Conservation (phyloP, 2,797 vertebrate species). For the Geotrypetes seraphini region DNA sequence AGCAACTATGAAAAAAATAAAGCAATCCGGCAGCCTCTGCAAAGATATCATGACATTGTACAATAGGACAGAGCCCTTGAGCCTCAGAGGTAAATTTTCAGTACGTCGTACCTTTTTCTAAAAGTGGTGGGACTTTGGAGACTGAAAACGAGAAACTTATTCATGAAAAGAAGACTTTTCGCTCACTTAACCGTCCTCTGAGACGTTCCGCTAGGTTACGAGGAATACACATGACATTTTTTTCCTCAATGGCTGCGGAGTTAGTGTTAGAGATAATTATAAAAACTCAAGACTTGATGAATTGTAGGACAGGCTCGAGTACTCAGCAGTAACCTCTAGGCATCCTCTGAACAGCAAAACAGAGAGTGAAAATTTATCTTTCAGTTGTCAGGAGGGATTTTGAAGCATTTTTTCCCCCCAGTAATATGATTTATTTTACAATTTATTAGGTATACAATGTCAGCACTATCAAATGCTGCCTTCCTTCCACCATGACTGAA, state of each 20-base stretch:
- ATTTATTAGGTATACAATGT: constrained; percentile 51
- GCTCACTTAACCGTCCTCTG: not conserved
- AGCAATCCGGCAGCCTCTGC: too few relatives aligned
- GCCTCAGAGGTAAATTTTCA: too few relatives aligned
- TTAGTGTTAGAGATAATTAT: constrained; percentile 26
- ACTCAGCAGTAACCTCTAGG: constrained; percentile 65
- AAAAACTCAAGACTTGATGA: constrained; percentile 51
- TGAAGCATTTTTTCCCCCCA: constrained; percentile 41
- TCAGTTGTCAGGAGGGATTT: constrained; percentile 59
- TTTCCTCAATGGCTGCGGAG: not conserved
- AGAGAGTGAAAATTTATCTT: constrained; percentile 56
- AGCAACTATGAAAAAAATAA: too few relatives aligned
- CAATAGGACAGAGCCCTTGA: too few relatives aligned
- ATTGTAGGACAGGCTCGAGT: constrained; percentile 56
- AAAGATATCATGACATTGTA: too few relatives aligned
- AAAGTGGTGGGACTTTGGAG: too few relatives aligned
- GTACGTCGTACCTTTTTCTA: too few relatives aligned
- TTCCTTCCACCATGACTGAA: too few relatives aligned
- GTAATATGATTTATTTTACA: constrained; percentile 59
- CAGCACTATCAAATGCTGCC: too few relatives aligned
- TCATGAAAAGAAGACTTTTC: too few relatives aligned
- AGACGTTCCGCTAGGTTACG: too few relatives aligned
- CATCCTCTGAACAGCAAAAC: constrained; percentile 40
- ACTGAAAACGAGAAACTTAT: too few relatives aligned
- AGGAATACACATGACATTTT: not conserved